phyloP scores from a whole-genome alignment of 2,888 invertebrate species.

The Xiphydria camelus region DNA sequence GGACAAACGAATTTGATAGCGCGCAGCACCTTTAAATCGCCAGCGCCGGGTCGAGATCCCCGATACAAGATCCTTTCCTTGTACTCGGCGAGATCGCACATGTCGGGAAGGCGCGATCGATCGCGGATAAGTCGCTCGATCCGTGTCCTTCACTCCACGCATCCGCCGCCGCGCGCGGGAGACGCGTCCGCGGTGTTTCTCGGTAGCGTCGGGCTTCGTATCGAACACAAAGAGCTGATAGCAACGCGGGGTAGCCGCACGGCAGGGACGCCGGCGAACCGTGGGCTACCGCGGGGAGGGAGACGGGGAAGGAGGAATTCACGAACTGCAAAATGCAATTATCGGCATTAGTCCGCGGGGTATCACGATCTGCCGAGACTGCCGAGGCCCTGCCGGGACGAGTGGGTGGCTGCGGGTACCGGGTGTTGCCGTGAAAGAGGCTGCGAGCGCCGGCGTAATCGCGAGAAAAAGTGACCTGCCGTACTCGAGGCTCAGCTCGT shows the following conservation, averaged over 20 bases:
- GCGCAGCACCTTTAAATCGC: too few species aligned
- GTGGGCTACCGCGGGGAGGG: conserved; percentile 19
- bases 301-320: conserved; percentile 47
- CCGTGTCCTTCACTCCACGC: too few species aligned
- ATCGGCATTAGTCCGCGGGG: conserved; percentile 56
- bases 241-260: conserved; percentile 11
- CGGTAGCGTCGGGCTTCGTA: conserved; percentile 27
- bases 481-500: too few species aligned
- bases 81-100: too few species aligned
- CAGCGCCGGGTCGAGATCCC: conserved; percentile 19
- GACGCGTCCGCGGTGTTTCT: conserved; percentile 18
- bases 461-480: too few species aligned
- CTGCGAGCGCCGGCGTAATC: too few species aligned
- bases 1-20: too few species aligned
- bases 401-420: conserved; percentile 36
- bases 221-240: conserved; percentile 25
- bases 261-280: conserved; percentile 15
- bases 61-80: too few species aligned
- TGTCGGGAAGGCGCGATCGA: conserved; percentile 16
- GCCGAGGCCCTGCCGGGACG: conserved; percentile 31
- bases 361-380: conserved; percentile 51
- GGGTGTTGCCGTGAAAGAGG: conserved; percentile 27
- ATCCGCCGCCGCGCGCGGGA: too few species aligned
- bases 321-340: conserved; percentile 56
- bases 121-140: too few species aligned